Conservation (phyloP, 2,888 invertebrate genomes). For the Hemicrepidius hirtus region DNA sequence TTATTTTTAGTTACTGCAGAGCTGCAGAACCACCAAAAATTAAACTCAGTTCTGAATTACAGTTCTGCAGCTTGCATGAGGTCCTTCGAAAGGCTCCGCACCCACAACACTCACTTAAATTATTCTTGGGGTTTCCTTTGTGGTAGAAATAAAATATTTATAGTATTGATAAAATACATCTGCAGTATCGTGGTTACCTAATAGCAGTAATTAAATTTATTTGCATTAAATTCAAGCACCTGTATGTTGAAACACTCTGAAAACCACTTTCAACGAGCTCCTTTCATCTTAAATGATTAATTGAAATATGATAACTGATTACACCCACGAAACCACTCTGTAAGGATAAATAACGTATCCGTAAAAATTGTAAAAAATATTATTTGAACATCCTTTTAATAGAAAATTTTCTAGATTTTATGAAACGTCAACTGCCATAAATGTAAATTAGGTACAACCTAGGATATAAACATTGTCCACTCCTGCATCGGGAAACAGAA, state of each 20-base stretch:
- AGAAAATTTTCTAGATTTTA: neutral
- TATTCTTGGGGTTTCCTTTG: constrained; percentile 2
- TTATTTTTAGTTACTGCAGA: no score
- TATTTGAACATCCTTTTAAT: neutral
- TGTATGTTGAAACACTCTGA: constrained; percentile 12
- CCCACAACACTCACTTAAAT: neutral
- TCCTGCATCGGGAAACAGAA: constrained; percentile 57
- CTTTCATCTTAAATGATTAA: constrained; percentile 32
- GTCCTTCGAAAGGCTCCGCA: no score
- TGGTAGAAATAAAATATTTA: neutral
- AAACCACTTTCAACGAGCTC: constrained; percentile 16
- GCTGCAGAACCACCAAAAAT: no score
- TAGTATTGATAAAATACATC: neutral
- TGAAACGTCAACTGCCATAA: constrained; percentile 20
- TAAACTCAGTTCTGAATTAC: no score
- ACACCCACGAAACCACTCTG: neutral
- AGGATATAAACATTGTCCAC: constrained; percentile 47
- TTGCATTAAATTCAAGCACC: constrained; percentile 20
- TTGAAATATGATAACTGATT: constrained; percentile 14
- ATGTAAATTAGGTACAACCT: constrained; percentile 42
- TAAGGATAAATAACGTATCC: neutral
- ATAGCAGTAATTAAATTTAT: constrained; percentile 31
- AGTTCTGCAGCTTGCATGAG: no score
- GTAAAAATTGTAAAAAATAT: neutral
- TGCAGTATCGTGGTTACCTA: constrained; percentile 3